phyloP scores from a whole-genome alignment of 2,797 vertebrate genomes.

The Notoglanidium macrostoma region DNA sequence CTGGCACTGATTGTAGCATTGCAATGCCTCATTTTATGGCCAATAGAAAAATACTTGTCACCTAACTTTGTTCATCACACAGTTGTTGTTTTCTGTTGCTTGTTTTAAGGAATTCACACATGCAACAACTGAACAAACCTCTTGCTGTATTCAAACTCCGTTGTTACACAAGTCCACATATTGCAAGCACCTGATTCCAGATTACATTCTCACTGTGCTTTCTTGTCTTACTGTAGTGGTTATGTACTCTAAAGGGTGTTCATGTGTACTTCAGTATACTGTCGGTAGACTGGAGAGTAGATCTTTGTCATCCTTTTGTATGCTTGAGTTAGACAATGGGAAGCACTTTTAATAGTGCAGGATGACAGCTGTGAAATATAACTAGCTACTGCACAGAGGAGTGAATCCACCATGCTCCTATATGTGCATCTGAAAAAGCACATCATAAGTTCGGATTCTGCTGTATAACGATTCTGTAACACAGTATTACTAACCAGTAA shows the following conservation, averaged over 20 bases:
- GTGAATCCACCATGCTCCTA: background rate
- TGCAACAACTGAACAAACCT: no score
- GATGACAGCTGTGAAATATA: background rate
- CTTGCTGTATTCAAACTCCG: background rate
- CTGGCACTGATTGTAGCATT: no score
- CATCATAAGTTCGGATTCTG: background rate
- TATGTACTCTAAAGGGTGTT: background rate
- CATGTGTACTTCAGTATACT: background rate
- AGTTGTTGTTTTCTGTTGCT: background rate
- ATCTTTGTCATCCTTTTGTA: background rate
- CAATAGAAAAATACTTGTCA: no score
- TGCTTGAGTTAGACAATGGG: background rate
- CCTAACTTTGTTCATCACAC: background rate
- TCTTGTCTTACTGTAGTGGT: background rate
- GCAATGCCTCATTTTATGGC: background rate
- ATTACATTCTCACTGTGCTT: background rate
- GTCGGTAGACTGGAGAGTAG: background rate
- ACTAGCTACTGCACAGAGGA: background rate
- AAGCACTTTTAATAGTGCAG: background rate
- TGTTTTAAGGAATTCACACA: background rate
- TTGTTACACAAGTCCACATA: background rate
- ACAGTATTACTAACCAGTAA: background rate
- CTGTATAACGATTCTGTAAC: background rate
- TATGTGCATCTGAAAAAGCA: background rate
- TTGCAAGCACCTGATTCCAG: background rate